Percentiles rank a stretch among this genome's conserved stretches.
These are phyloP conservation scores for Lichenostomus cassidix DNA, from an alignment of 2,113 vertebrate species.

Conservation along the genomic window DNA sequence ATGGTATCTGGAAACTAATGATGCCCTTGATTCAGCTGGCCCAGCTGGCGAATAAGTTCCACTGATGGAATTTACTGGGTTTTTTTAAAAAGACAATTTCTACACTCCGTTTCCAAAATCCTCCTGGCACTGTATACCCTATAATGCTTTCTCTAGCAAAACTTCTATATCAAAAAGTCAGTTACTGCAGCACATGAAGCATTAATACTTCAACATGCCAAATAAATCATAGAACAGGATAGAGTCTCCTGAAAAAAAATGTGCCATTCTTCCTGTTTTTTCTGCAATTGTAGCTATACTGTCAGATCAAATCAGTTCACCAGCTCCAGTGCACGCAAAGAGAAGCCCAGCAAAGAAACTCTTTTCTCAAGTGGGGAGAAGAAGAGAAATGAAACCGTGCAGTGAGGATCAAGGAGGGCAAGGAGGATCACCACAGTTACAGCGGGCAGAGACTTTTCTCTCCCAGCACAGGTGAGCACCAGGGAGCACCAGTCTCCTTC, in stretches of 20 bases:
- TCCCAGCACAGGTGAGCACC: not conserved
- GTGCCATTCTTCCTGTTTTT: not conserved
- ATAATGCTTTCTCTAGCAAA: not conserved
- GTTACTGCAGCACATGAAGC: not conserved
- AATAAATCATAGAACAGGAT: not conserved
- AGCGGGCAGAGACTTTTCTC: not conserved
- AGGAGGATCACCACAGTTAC: not conserved
- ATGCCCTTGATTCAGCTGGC: not conserved
- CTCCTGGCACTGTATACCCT: not conserved
- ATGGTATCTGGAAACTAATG: not conserved
- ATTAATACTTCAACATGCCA: not conserved
- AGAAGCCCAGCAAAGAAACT: not conserved
- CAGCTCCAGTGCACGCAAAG: accelerated
- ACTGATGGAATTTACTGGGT: not conserved
- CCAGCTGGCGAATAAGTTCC: not conserved
- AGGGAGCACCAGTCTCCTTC: not conserved
- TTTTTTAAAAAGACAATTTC: not conserved
- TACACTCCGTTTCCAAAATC: not conserved
- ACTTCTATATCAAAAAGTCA: not conserved
- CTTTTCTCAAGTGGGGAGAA: not conserved
- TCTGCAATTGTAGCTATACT: not conserved
- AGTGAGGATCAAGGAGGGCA: too few relatives aligned
- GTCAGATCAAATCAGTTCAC: not conserved
- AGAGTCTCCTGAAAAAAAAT: not conserved
- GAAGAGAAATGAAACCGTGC: not conserved